Evolutionary conservation across 2,888 invertebrate species (phyloP), one percentile per base, ranked within the genome.

Genomic region (Tricholauxania praeusta): DNA sequence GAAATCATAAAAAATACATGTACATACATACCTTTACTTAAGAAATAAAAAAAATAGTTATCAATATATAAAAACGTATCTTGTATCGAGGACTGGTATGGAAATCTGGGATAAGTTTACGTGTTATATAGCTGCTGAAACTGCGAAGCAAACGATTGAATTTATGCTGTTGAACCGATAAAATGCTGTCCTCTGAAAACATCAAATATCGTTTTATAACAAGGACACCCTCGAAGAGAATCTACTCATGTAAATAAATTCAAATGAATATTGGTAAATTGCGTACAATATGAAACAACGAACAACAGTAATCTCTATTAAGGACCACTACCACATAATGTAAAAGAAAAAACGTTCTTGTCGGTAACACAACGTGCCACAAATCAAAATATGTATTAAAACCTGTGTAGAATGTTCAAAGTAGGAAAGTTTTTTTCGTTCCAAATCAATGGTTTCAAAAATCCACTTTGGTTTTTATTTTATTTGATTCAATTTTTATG

Each of bases 281-380:
- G 12, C 3, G 60, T 32, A 39, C 15, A 60, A 10, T 64, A 17
- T 19, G 0, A 65, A 14, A 81, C 74, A 53, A 60, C 51, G 60
- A 49, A 51, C 22, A 19, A 19, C 52, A 48, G 15, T 76, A 39
- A 57, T 57, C 22, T 49, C 69, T 69, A 28, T 57, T 69, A 69
- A 69, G 59, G 69, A 69, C 69, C 69, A 84, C 85, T 82, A 83
- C 83, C 82, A 84, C 84, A 85, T 84, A 84, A 84, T 84, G 84
- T 84, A 84, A 84, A 84, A 81, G 85, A 85, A 84, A 84, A 84
- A 85, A 84, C 74, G 84, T 84, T 84, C 84, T 84, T 85, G 84
- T 84, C 80, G 84, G 84, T 83, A 82, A 80, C 83, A 76, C 77
- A 85, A 60, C 60, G 80, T 84, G 84, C 82, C 85, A 83, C 84